Evolutionary conservation across 2,888 invertebrate genomes (phyloP), one percentile per base, ranked within the genome.

Genomic region (Pseudococcus jackbeardsleyi): DNA sequence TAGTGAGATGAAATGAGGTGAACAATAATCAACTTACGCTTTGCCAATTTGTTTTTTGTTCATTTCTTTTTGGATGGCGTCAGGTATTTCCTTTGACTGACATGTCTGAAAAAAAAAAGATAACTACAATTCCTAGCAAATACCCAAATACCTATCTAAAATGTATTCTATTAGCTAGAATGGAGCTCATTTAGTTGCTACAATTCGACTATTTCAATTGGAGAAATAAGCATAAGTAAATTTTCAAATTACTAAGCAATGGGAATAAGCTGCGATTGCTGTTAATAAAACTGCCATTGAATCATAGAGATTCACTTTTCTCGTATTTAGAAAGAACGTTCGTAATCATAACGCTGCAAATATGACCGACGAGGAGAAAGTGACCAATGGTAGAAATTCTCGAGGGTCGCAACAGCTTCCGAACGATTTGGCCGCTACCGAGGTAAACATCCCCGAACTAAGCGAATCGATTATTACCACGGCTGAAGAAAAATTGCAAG

Each of bases 51-150:
- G 92, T 84, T 94, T 91, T 90, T 93, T 94, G 90, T 95, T 94
- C 89, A 95, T 92, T 91, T 95, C 94, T 90, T 94, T 94, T 90
- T 94, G 93, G 22, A 95, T 94, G 17, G 94, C 93, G 89, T 95
- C 94, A 0, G 95, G 94, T 46, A 64, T 33, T 72, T 42, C 68
- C n/a, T 68, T 86, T 39, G 64, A n/a, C 5, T n/a, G 2, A 17
- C 46, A 46, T 46, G 79, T 82, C 46, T 82, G 46, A 46, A 46
- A 19, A 82, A 46, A 46, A 82, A 46, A 46, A 72, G 1, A 39
- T 72, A 72, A 33, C 17, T 33, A 72, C 26, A 72, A 33, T 72
- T 72, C 72, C 17, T 72, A 72, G 72, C 72, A 72, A 33, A 19
- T 33, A 33, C 33, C 15, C 1, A 17, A 6, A 72, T 33, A 50